phyloP scores from a whole-genome alignment of 2,113 vertebrate species.

The Nycticebus coucang region DNA sequence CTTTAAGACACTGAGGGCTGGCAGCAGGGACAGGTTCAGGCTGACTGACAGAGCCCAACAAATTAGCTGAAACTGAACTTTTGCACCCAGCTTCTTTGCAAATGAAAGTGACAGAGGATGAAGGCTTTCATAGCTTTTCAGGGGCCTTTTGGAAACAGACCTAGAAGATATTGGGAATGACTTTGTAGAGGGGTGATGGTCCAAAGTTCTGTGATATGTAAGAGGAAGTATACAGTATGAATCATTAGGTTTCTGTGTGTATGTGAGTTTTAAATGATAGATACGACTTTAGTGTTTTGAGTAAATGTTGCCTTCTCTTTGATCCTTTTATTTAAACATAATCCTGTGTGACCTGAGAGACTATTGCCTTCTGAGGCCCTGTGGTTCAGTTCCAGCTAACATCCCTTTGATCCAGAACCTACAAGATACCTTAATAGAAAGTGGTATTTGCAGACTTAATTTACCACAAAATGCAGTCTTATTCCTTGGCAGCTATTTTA shows the following conservation, averaged over 20 bases:
- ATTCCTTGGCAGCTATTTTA: neutral
- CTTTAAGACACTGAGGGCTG: slow-evolving; percentile 36
- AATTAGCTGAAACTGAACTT: slow-evolving; percentile 69
- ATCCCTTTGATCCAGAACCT: neutral
- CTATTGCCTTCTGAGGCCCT: neutral
- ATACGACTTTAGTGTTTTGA: slow-evolving; percentile 2
- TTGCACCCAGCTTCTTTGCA: slow-evolving; percentile 45
- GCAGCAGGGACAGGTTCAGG: slow-evolving; percentile 63
- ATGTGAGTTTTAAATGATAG: neutral
- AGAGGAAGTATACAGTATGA: neutral
- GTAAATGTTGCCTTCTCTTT: neutral
- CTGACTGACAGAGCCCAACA: slow-evolving; percentile 63
- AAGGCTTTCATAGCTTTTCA: neutral
- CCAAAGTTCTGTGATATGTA: neutral
- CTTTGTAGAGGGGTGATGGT: neutral
- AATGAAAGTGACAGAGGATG: neutral
- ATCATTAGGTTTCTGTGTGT: neutral
- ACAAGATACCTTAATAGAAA: neutral
- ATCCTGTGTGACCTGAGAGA: neutral
- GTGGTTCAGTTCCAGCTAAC: neutral
- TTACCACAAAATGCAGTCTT: neutral
- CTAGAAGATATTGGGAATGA: neutral
- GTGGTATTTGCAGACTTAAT: neutral
- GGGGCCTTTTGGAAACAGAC: slow-evolving; percentile 10
- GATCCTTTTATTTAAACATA: neutral